Evolutionary conservation across 30 jellyfish, hydroid and myxozoan genomes (phyloP).

Genomic region (Aurelia aurita): DNA sequence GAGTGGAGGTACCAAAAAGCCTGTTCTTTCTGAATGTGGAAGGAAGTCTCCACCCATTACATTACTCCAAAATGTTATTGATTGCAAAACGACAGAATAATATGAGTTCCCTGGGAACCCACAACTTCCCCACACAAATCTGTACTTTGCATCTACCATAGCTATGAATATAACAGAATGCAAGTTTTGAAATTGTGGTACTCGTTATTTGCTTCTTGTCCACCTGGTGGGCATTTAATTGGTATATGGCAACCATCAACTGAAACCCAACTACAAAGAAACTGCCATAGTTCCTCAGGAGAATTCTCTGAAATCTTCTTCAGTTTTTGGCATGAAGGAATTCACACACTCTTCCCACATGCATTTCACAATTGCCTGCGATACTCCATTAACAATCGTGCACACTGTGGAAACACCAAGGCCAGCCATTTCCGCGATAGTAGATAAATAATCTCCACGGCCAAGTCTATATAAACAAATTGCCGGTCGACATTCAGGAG

Average conservation of each 20-base stretch:
- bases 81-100: slow-evolving; percentile 55
- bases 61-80: slow-evolving; percentile 64
- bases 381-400: slow-evolving; percentile 41
- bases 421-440: slow-evolving; percentile 58
- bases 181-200: slow-evolving; percentile 54
- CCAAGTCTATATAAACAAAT: slow-evolving; percentile 43
- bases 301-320: slow-evolving; percentile 18
- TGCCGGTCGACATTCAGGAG: slow-evolving; percentile 46
- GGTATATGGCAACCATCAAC: slow-evolving; percentile 82
- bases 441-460: slow-evolving; percentile 36
- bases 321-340: slow-evolving; percentile 27
- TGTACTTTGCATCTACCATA: slow-evolving; percentile 37
- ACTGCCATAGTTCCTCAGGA: slow-evolving; percentile 70
- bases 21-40: slow-evolving; percentile 3
- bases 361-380: slow-evolving; percentile 26
- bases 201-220: slow-evolving; percentile 32
- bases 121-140: slow-evolving; percentile 21
- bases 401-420: slow-evolving; percentile 45
- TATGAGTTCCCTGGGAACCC: slow-evolving; percentile 76
- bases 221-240: slow-evolving; percentile 82
- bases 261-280: slow-evolving; percentile 64
- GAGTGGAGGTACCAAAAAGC: neutral
- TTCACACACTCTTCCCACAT: slow-evolving; percentile 45
- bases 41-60: slow-evolving; percentile 13
- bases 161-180: slow-evolving; percentile 23